Evolutionary conservation across 2,888 invertebrate genomes (phyloP).

Genomic region (Brachypalpus laphriformis): DNA sequence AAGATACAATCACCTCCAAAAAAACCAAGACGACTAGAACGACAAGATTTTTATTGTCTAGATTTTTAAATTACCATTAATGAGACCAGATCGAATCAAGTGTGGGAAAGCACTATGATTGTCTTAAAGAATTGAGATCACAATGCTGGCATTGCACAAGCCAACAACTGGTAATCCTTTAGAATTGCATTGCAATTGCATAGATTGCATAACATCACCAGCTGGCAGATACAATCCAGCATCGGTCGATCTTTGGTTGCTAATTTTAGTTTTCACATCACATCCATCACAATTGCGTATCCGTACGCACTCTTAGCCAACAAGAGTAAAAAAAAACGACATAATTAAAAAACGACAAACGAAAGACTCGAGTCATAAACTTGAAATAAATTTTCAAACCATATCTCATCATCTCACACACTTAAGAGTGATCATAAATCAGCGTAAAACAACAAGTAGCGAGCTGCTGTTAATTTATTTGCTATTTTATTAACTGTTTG

Average conservation of each 20-base stretch:
- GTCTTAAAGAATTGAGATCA: constrained; percentile 58
- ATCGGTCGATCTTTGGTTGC: constrained; percentile 32
- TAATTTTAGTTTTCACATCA: constrained; percentile 67
- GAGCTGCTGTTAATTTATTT: constrained; percentile 74
- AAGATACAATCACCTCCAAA: constrained; percentile 50
- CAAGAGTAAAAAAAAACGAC: constrained; percentile 52
- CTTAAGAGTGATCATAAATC: constrained; percentile 71
- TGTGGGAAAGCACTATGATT: constrained; percentile 58
- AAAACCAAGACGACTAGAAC: constrained; percentile 39
- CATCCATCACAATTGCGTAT: constrained; percentile 63
- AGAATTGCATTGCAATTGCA: constrained; percentile 47
- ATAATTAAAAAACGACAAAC: constrained; percentile 58
- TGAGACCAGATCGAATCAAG: constrained; percentile 71
- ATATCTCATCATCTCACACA: constrained; percentile 74
- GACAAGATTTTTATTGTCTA: constrained; percentile 55
- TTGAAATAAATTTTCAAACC: constrained; percentile 71
- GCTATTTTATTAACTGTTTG: constrained; percentile 74
- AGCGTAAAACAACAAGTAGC: constrained; percentile 73
- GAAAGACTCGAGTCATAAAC: constrained; percentile 67
- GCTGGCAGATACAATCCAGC: background rate
- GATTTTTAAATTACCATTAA: constrained; percentile 66
- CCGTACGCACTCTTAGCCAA: constrained; percentile 65
- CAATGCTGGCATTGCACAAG: constrained; percentile 45
- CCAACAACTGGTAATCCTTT: constrained; percentile 59
- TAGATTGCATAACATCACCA: constrained; percentile 41